Base-by-base conservation (phyloP, 2,888 invertebrate genomes). In the Autographa gamma region DNA sequence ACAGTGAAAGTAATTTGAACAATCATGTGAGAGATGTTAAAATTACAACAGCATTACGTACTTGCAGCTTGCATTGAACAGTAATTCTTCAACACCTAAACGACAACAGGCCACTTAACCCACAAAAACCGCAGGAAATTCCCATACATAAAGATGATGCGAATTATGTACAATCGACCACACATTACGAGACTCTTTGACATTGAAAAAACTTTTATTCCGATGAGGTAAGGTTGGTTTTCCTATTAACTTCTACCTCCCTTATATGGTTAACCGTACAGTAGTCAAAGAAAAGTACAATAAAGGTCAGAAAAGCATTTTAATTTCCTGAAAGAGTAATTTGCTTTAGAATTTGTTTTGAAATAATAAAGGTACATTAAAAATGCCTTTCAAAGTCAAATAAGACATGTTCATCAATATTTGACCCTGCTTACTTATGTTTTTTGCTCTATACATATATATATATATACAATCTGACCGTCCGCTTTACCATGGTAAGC, bases 91-190 rank as follows among this genome's bases (percentile, higher is more conserved):
- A 56, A 19, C 54, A 56, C 41, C 34, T 25, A 32, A 11, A 67
- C 31, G 43, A 66, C 41, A 48, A 74, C 13, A 66, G 8, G 43
- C 16, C 16, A 56, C 63, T 60, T 56, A 65, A 3, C 16, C 48
- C 62, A 63, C 48, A 76, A 76, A 76, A 80, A 80, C 56, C 32
- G 71, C 69, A 69, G 77, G 62, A 67, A 82, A 71, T 74, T 69
- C 75, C 60, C 80, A 71, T 73, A 73, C 60, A 72, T 68, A 77
- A 69, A 59, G 52, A 74, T 19, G 31, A 18, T 32, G 60, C 25
- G 18, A 62, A 60, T 62, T 56, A 60, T 52, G 18, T 62, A 48
- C 48, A 48, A 48, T n/a, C 48, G n/a, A 48, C 48, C 48, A 48
- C 48, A 48, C n/a, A 48, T 48, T n/a, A 48, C 6, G 48, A 4